Base-by-base conservation (phyloP, 2,888 invertebrate genomes). In the Zaprionus lineosus region DNA sequence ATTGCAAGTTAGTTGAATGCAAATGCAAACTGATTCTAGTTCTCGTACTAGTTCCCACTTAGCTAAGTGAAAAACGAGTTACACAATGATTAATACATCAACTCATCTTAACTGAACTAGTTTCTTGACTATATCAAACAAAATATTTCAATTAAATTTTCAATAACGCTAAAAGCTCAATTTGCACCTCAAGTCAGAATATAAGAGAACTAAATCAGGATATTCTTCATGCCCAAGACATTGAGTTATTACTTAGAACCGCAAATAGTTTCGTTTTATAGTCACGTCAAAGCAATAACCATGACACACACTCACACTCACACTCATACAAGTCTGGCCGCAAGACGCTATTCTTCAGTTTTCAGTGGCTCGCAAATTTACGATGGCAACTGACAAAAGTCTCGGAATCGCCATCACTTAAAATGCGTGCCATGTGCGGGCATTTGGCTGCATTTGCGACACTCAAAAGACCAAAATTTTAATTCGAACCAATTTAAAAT, bases 341-440 rank as follows among this genome's bases (percentile, higher is more conserved):
- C n/a, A 5, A 58, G 6, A 44, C 40, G 41, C 46, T 33, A 34
- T 71, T 59, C 64, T 68, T 36, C 28, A 21, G 56, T 14, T 16
- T 29, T 15, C 14, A 51, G 50, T 44, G 33, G 51, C 60, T 69
- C 40, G 47, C 57, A 58, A 43, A 68, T 61, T 63, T 81, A 73
- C 60, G 82, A 56, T 59, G 55, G 4, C 60, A 67, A 62, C 3
- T 34, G 51, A 39, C 29, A 26, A 40, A 33, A 47, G 58, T 50
- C 52, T 44, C 28, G 41, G 48, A 28, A 64, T 24, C 52, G 41
- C 53, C 40, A 46, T 33, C 67, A 78, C 52, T 81, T 83, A 55
- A 64, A 72, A 81, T 85, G 83, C 81, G 63, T 65, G 71, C 67
- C 86, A 67, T 75, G 86, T 37, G 69, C 64, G 28, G 60, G 58